A percentile compares a stretch with the other conserved stretches of the same genome.
phyloP scores from a whole-genome alignment of 2,113 vertebrate species.

The Haemorhous mexicanus region DNA sequence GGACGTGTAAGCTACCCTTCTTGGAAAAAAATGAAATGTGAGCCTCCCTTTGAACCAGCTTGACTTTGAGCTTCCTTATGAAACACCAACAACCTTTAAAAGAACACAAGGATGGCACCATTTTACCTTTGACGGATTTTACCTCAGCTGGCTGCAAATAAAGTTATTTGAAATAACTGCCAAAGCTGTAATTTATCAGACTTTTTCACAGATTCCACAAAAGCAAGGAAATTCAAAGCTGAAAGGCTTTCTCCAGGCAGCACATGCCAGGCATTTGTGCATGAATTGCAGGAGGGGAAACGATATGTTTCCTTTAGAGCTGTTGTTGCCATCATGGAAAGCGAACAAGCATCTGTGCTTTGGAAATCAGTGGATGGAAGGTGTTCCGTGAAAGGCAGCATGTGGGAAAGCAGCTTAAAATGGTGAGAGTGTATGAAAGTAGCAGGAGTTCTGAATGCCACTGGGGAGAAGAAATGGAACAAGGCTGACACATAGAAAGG shows the following conservation, averaged over 20 bases:
- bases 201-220: constrained; percentile 51
- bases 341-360: constrained; percentile 61
- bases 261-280: constrained; percentile 56
- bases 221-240: constrained; percentile 49
- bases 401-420: constrained; percentile 62
- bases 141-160: constrained; percentile 31
- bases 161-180: constrained; percentile 54
- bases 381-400: constrained; percentile 54
- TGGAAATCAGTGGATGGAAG: constrained; percentile 40
- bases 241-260: constrained; percentile 57
- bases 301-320: constrained; percentile 54
- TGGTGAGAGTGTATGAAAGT: constrained; percentile 37
- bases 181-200: constrained; percentile 47
- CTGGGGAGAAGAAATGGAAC: constrained; percentile 41
- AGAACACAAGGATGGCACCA: background rate
- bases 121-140: constrained; percentile 34
- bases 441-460: constrained; percentile 62
- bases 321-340: constrained; percentile 61
- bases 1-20: background rate
- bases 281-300: constrained; percentile 55
- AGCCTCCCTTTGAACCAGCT: constrained; percentile 29
- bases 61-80: constrained; percentile 17
- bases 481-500: constrained; percentile 61
- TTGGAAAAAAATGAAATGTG: constrained; percentile 11
- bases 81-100: background rate